Percentiles rank a stretch among this genome's conserved stretches.
These are phyloP conservation scores for Epinotia bilunana DNA, from an alignment of 2,888 invertebrate species.

Conservation along the genomic window DNA sequence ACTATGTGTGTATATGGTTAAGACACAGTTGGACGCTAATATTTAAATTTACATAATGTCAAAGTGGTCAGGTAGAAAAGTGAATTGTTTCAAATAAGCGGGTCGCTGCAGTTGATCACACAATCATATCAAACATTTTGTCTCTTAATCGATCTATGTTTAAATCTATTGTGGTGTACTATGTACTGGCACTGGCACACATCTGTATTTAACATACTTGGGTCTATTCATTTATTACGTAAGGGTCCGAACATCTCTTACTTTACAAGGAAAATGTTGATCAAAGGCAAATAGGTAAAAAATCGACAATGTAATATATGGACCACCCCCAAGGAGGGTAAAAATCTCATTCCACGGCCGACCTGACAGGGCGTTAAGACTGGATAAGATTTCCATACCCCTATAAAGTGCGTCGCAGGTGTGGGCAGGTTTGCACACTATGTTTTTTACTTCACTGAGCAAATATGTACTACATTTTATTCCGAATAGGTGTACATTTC, in stretches of 20 bases:
- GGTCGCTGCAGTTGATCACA: not conserved
- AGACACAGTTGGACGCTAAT: not conserved
- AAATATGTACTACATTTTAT: slow-evolving; percentile 16
- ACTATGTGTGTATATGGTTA: not conserved
- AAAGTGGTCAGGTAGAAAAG: not conserved
- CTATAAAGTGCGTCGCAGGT: not conserved
- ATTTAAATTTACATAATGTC: not conserved
- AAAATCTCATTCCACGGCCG: no score
- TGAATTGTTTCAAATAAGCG: slow-evolving; percentile 3
- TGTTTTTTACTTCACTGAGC: not conserved
- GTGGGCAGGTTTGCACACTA: not conserved
- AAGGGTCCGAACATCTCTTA: no score
- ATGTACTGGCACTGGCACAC: no score
- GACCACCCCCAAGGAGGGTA: no score
- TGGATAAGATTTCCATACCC: not conserved
- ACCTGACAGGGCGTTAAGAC: not conserved
- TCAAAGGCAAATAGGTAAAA: no score
- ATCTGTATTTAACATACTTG: no score
- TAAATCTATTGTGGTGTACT: no score
- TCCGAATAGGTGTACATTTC: slow-evolving; percentile 5
- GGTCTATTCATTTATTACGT: no score
- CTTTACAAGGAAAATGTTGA: no score
- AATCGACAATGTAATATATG: no score
- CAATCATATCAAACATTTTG: not conserved
- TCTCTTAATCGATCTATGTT: not conserved